phyloP scores from a whole-genome alignment of 2,888 invertebrate genomes.

The Morpho achilles region DNA sequence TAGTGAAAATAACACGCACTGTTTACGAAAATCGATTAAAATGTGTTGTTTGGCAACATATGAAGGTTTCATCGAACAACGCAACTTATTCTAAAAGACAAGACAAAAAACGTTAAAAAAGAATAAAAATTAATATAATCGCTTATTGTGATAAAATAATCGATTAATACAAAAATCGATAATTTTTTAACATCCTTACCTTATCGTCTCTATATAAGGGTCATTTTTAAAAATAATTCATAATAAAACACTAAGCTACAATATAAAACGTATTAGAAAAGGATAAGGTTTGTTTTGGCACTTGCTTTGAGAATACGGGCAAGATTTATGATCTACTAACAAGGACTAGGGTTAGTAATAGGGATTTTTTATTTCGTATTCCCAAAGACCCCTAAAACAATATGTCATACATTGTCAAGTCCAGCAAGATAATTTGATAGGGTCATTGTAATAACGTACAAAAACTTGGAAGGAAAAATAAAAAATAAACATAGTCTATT shows the following conservation, averaged over 20 bases:
- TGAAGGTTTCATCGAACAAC: too few species aligned
- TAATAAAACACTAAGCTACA: background rate
- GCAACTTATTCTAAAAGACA: too few species aligned
- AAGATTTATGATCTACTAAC: constrained; percentile 32
- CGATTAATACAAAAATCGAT: too few species aligned
- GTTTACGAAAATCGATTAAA: too few species aligned
- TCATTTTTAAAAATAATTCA: constrained; percentile 7
- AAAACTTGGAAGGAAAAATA: too few species aligned
- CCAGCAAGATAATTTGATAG: constrained; percentile 8
- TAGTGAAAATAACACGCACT: too few species aligned
- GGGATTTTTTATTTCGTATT: constrained; percentile 20
- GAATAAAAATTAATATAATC: too few species aligned
- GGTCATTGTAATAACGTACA: background rate
- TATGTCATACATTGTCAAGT: constrained; percentile 21
- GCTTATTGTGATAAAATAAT: too few species aligned
- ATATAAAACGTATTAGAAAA: background rate
- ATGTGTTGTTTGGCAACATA: too few species aligned
- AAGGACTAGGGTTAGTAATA: constrained; percentile 25
- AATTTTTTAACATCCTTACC: too few species aligned
- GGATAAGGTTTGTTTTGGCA: constrained; percentile 4
- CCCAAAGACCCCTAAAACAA: constrained; percentile 15
- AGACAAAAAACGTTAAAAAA: too few species aligned
- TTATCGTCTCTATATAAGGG: background rate
- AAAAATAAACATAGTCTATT: too few species aligned
- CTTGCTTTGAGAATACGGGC: constrained; percentile 19